These are phyloP conservation scores for Benthosema pterotum DNA, from an alignment of 2,797 vertebrate species.

Conservation along the genomic window DNA sequence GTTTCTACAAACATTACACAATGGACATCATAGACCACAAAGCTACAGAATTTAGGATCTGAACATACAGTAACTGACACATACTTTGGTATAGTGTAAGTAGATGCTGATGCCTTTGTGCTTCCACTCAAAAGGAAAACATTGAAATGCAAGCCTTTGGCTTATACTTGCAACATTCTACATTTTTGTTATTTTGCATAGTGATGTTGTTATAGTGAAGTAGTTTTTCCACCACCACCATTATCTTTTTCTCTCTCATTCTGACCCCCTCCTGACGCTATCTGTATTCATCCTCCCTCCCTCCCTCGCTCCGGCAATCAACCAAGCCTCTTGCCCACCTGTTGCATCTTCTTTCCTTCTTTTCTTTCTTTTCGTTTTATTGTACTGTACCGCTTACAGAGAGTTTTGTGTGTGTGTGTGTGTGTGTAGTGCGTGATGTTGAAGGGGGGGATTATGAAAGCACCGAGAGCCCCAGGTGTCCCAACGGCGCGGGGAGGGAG, in stretches of 20 bases:
- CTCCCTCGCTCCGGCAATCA: conserved; percentile 26
- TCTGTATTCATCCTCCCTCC: neutral
- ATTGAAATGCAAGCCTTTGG: too few species aligned
- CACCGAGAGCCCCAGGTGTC: conserved; percentile 52
- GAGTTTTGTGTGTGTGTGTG: neutral
- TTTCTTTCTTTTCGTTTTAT: conserved; percentile 2
- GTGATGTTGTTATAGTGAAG: too few species aligned
- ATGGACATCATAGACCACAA: too few species aligned
- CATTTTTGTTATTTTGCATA: too few species aligned
- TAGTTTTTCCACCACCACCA: too few species aligned
- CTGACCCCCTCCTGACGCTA: conserved; percentile 15
- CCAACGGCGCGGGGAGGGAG: conserved; percentile 1
- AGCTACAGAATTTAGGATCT: too few species aligned
- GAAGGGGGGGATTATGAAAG: conserved; percentile 1
- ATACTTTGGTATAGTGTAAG: too few species aligned
- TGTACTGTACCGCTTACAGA: neutral
- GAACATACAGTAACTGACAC: too few species aligned
- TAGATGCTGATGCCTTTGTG: too few species aligned
- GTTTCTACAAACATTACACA: too few species aligned
- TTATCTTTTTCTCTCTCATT: neutral
- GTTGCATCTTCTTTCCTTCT: conserved; percentile 9
- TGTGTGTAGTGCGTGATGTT: neutral
- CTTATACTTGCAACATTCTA: too few species aligned
- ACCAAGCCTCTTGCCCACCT: conserved; percentile 36
- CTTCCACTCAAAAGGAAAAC: too few species aligned